phyloP scores from a whole-genome alignment of 2,888 invertebrate genomes.

The Troglohyphantes excavatus region DNA sequence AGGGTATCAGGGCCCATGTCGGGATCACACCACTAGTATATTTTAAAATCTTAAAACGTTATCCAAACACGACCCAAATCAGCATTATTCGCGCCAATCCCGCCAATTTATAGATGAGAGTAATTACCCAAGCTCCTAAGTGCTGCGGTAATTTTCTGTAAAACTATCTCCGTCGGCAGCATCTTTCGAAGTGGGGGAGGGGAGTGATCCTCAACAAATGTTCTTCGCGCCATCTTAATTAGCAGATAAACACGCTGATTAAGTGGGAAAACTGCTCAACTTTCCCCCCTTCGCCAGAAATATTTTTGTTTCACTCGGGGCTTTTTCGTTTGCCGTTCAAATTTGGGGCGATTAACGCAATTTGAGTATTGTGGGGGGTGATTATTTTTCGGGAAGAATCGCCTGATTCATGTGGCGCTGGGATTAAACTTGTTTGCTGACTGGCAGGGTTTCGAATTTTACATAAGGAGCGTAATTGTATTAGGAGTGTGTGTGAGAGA shows the following conservation, averaged over 20 bases:
- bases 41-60: no score
- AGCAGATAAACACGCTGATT: background rate
- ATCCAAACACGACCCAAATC: no score
- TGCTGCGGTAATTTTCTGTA: background rate
- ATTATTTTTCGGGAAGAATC: background rate
- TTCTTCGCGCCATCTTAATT: background rate
- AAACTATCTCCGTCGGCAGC: background rate
- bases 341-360: background rate
- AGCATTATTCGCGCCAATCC: background rate
- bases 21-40: no score
- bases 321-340: background rate
- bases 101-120: background rate
- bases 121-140: background rate
- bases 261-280: background rate
- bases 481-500: no score
- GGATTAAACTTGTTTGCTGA: background rate
- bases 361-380: background rate
- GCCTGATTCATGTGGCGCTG: background rate
- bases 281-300: background rate
- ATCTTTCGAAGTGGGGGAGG: background rate
- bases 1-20: no score
- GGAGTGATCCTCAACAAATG: no score
- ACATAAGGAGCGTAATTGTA: no score
- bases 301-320: background rate
- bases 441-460: no score